Base-by-base conservation (phyloP, 2,888 invertebrate genomes). In the Apamea sordens region DNA sequence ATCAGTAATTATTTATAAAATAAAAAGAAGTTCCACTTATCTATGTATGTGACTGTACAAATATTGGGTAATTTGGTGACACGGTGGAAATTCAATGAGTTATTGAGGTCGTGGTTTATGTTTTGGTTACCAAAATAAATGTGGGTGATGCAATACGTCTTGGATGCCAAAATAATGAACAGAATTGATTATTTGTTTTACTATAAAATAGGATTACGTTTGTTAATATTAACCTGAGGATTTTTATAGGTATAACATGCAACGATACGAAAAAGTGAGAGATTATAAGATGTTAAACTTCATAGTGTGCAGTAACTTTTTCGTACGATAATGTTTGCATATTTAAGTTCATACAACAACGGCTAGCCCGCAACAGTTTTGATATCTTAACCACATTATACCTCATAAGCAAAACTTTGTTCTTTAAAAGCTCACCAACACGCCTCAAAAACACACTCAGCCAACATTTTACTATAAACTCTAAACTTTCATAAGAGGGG, bases 401-500 rank as follows among this genome's bases (percentile, higher is more conserved):
- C 3, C 24, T 32, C 11, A 11, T 36, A 69, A 82, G 32, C 47
- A 41, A 36, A 73, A 75, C 41, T 65, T 70, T 56, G 15, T 28
- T 50, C 65, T 63, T 47, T 13, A 44, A 18, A 78, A 71, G n/a
- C 36, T 47, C 47, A 77, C 63, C 41, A 61, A 64, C 8, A 47
- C 32, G 41, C 4, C 59, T 59, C 53, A 53, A 64, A 50, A 56
- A 71, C 44, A 53, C 21, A 59, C 41, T 24, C 44, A n/a, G 69
- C 32, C 15, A 68, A 70, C 67, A 71, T 74, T 53, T 28, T 61
- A 32, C 63, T 50, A 53, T 61, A 73, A 82, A 79, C 68, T 81
- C 41, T 67, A 68, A 80, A 70, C 61, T 85, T 82, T 76, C 24
- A 59, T 61, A 76, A 71, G 36, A 71, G 73, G 18, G 73, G 77